phyloP scores from a whole-genome alignment of 1,140 invertebrate genomes.

The Holotrichia oblita region DNA sequence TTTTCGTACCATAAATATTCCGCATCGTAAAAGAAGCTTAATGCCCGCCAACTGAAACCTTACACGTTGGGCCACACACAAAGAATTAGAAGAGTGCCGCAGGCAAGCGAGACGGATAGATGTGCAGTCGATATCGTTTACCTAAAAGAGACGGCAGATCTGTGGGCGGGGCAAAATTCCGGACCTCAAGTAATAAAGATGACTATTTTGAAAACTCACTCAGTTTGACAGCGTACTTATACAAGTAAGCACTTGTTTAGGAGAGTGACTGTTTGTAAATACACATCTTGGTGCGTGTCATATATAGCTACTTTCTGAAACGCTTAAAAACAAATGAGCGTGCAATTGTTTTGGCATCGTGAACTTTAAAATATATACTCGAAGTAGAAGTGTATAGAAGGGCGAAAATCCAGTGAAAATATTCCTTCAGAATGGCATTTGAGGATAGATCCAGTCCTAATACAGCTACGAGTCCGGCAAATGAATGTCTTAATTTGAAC shows the following conservation, averaged over 20 bases:
- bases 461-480: constrained; percentile 53
- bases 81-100: constrained; percentile 16
- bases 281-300: constrained; percentile 14
- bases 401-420: neutral
- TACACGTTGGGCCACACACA: constrained; percentile 28
- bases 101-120: constrained; percentile 22
- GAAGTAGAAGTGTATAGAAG: no score
- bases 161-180: constrained; percentile 51
- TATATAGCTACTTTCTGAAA: neutral
- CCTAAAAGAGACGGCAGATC: constrained; percentile 44
- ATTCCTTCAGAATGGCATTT: constrained; percentile 54
- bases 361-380: neutral
- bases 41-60: neutral
- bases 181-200: constrained; percentile 61
- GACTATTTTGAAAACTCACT: constrained; percentile 64
- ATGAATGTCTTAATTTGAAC: constrained; percentile 45
- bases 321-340: neutral
- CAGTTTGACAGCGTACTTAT: constrained; percentile 62
- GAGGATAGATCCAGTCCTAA: constrained; percentile 60
- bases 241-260: constrained; percentile 58
- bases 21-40: constrained; percentile 22
- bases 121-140: constrained; percentile 36
- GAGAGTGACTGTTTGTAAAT: constrained; percentile 40
- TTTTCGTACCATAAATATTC: constrained; percentile 9
- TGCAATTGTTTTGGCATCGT: neutral